Percentiles rank a stretch among this genome's conserved stretches.
These are phyloP conservation scores for Lobophora halterata DNA, from an alignment of 2,888 invertebrate genomes.

Conservation along the genomic window DNA sequence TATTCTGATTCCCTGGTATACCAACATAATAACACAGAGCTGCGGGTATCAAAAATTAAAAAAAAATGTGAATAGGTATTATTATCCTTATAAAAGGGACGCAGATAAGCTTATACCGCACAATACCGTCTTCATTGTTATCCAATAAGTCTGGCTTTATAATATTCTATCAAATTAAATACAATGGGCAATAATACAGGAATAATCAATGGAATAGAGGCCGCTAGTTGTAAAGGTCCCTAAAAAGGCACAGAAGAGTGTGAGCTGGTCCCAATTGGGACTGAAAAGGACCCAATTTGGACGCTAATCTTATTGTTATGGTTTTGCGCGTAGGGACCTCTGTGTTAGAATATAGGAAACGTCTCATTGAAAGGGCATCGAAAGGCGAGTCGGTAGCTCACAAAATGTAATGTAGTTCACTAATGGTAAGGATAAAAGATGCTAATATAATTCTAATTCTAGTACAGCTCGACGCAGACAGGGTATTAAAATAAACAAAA, in stretches of 20 bases:
- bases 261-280: slow-evolving; percentile 26
- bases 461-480: too few species aligned
- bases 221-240: slow-evolving; percentile 21
- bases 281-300: slow-evolving; percentile 22
- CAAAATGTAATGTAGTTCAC: too few species aligned
- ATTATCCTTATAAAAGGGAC: too few species aligned
- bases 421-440: too few species aligned
- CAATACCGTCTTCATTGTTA: background rate
- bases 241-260: slow-evolving; percentile 24
- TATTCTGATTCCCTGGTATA: too few species aligned
- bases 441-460: too few species aligned
- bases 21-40: too few species aligned
- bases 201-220: slow-evolving; percentile 20
- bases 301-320: slow-evolving; percentile 29
- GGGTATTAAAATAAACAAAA: too few species aligned
- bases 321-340: slow-evolving; percentile 9
- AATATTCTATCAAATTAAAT: slow-evolving; percentile 14
- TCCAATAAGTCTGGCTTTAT: slow-evolving; percentile 11
- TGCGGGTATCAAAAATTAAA: too few species aligned
- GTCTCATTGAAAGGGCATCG: slow-evolving; percentile 21
- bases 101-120: too few species aligned
- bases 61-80: too few species aligned
- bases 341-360: slow-evolving; percentile 13
- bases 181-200: slow-evolving; percentile 25
- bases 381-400: slow-evolving; percentile 5